phyloP scores from a whole-genome alignment of 1,140 invertebrate genomes.

The Drosophila tristis region DNA sequence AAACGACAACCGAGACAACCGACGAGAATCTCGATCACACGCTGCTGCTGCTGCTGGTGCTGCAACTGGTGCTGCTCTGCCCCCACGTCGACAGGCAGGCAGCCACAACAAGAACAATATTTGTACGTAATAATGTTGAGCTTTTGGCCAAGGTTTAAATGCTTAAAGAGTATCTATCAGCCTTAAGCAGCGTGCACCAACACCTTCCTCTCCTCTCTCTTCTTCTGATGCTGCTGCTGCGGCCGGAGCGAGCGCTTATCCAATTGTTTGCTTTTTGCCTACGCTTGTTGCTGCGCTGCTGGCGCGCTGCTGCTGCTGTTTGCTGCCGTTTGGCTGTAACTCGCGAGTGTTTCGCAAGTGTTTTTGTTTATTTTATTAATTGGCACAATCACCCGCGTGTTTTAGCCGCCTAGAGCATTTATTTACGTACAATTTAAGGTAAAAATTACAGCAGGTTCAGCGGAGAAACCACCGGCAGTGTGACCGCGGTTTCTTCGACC shows the following conservation, averaged over 20 bases:
- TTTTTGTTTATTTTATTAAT: too few relatives aligned
- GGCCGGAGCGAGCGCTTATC: conserved; percentile 44
- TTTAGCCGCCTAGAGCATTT: too few relatives aligned
- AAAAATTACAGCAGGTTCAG: too few relatives aligned
- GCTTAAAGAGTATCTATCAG: too few relatives aligned
- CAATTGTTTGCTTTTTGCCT: conserved; percentile 72
- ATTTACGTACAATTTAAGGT: too few relatives aligned
- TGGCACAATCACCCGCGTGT: too few relatives aligned
- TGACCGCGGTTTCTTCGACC: too few relatives aligned
- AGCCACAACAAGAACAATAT: conserved; percentile 22
- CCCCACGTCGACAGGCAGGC: conserved; percentile 20
- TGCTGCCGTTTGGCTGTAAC: conserved; percentile 24
- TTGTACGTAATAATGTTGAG: too few relatives aligned
- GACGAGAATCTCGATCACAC: conserved; percentile 39
- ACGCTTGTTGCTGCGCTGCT: conserved; percentile 35
- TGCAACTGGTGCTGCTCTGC: conserved; percentile 31
- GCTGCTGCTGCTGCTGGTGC: conserved; percentile 7
- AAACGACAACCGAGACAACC: conserved; percentile 20
- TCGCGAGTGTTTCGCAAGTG: background rate
- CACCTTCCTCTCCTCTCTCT: too few relatives aligned
- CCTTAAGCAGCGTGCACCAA: too few relatives aligned
- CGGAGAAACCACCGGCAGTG: too few relatives aligned
- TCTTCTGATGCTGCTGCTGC: background rate
- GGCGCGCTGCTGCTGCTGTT: conserved; percentile 24
- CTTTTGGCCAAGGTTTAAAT: too few relatives aligned